A percentile compares a stretch with the other conserved stretches of the same genome.
Evolutionary conservation across 2,888 invertebrate genomes (phyloP).

Genomic region (Eustalomyia histrio): DNA sequence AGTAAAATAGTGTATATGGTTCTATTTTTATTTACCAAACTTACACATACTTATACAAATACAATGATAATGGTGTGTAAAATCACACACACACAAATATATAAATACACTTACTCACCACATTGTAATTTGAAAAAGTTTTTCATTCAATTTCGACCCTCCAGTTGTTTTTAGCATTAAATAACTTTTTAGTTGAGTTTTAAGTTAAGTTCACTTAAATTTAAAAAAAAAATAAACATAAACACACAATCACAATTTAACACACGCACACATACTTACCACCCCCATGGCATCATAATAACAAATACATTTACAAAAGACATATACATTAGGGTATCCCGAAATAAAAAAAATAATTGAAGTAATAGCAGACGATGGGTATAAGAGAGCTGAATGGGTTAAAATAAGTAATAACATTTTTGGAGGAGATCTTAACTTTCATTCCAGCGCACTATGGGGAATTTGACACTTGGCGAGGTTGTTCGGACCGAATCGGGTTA

Average conservation of each 20-base stretch:
- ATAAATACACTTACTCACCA: conserved; percentile 5
- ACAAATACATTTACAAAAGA: not conserved
- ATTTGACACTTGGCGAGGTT: no score
- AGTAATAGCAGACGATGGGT: no score
- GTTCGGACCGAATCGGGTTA: no score
- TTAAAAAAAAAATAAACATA: conserved; percentile 21
- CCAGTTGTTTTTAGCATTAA: conserved; percentile 40
- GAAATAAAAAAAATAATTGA: no score
- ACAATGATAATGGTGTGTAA: not conserved
- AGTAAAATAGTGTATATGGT: no score
- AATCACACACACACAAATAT: not conserved
- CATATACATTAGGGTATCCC: no score
- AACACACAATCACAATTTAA: not conserved
- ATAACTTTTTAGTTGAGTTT: conserved; percentile 37
- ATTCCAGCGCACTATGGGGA: no score
- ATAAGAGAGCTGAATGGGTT: no score
- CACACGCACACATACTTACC: not conserved
- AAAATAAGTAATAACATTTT: no score
- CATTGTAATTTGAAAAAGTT: conserved; percentile 47
- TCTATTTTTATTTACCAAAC: not conserved
- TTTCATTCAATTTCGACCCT: conserved; percentile 40
- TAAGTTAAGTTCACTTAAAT: conserved; percentile 35
- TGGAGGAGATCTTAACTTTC: no score
- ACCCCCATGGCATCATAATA: not conserved
- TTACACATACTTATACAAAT: conserved; percentile 16